Conservation (phyloP, 1,140 invertebrate species). For the Cryptotermes secundus region DNA sequence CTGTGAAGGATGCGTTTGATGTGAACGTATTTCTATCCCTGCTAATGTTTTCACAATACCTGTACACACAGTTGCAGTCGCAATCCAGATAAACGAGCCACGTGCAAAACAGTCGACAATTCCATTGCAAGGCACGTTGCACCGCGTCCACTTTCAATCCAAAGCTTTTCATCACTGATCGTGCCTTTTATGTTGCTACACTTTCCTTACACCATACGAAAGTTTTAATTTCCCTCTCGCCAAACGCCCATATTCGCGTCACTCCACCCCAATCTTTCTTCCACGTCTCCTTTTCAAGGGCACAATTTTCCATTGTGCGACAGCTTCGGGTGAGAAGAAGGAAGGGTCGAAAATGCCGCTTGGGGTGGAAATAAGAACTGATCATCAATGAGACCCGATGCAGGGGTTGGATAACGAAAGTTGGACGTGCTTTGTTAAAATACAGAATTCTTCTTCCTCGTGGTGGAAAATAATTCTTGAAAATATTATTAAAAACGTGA, state of each 20-base stretch:
- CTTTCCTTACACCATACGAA: background rate
- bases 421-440: background rate
- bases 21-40: no score
- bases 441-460: background rate
- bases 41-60: background rate
- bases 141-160: background rate
- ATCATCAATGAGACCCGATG: background rate
- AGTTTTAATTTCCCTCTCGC: background rate
- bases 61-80: background rate
- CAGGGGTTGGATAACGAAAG: background rate
- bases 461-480: no score
- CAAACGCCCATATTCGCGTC: background rate
- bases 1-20: no score
- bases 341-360: background rate
- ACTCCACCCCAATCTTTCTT: slow-evolving; percentile 17
- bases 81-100: background rate
- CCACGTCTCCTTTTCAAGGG: background rate
- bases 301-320: background rate
- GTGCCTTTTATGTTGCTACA: slow-evolving; percentile 5
- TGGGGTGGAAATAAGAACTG: background rate
- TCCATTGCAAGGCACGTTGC: background rate
- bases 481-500: no score
- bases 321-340: background rate
- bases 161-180: slow-evolving; percentile 12
- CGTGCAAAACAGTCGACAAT: background rate